phyloP scores from a whole-genome alignment of 2,888 invertebrate genomes.

The Dascillus cervinus region DNA sequence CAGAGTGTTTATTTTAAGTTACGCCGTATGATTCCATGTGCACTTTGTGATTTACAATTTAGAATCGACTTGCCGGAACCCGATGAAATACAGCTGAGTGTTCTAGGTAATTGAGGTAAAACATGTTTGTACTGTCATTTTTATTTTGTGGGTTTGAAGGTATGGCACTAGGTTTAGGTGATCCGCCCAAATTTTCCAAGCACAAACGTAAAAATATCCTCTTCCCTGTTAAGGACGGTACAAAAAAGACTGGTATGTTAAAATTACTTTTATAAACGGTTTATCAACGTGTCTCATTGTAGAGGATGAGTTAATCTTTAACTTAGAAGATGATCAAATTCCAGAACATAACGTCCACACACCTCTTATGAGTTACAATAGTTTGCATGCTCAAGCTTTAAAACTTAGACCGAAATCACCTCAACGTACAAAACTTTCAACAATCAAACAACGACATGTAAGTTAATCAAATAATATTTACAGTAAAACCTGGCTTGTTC shows the following conservation, averaged over 20 bases:
- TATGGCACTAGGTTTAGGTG: constrained; percentile 69
- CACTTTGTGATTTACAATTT: constrained; percentile 73
- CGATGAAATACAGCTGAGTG: constrained; percentile 55
- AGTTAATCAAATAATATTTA: too few relatives aligned
- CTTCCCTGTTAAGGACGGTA: constrained; percentile 11
- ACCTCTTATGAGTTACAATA: constrained; percentile 5
- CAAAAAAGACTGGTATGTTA: constrained; percentile 34
- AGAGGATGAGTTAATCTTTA: constrained; percentile 78
- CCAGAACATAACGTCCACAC: constrained; percentile 33
- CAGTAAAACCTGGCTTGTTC: too few relatives aligned
- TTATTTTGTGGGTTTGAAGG: too few relatives aligned
- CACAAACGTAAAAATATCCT: constrained; percentile 38
- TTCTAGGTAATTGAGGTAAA: constrained; percentile 50
- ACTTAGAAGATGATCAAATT: constrained; percentile 71
- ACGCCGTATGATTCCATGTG: constrained; percentile 79
- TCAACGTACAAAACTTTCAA: constrained; percentile 35
- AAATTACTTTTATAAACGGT: constrained; percentile 1
- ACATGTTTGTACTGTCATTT: constrained; percentile 1
- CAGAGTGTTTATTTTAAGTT: constrained; percentile 84
- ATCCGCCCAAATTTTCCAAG: constrained; percentile 48
- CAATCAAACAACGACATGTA: constrained; percentile 36
- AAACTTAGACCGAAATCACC: constrained; percentile 51
- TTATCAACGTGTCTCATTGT: too few relatives aligned
- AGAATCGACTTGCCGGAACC: constrained; percentile 82
- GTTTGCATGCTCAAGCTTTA: constrained; percentile 32